Percentiles rank a stretch among this genome's conserved stretches.
Conservation (phyloP, 2,797 vertebrate genomes). For the Megaceryle alcyon region DNA sequence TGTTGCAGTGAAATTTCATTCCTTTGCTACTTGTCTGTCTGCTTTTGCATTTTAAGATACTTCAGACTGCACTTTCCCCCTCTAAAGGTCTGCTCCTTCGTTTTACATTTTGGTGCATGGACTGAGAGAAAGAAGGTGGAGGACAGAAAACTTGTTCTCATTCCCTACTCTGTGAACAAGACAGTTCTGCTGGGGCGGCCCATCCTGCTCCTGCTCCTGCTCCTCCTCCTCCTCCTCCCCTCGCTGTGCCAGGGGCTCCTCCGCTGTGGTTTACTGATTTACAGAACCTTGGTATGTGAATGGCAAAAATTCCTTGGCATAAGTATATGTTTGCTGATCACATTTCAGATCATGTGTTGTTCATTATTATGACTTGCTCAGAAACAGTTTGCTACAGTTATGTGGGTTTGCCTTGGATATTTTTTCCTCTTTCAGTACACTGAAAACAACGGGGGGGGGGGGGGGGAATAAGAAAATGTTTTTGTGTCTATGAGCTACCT, state of each 20-base stretch:
- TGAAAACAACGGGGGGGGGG: slow-evolving; percentile 55
- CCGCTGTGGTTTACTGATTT: slow-evolving; percentile 76
- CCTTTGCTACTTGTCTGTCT: slow-evolving; percentile 70
- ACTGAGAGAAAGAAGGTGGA: not conserved
- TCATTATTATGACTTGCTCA: slow-evolving; percentile 84
- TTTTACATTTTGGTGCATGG: not conserved
- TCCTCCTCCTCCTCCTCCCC: slow-evolving; percentile 7
- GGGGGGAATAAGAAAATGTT: slow-evolving; percentile 44
- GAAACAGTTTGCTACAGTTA: slow-evolving; percentile 82
- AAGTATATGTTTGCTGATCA: slow-evolving; percentile 83
- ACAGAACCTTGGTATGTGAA: slow-evolving; percentile 79
- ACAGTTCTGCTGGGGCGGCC: not conserved
- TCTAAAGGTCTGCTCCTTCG: slow-evolving; percentile 40
- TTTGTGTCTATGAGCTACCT: slow-evolving; percentile 58
- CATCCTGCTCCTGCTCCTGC: not conserved
- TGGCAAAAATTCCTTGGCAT: slow-evolving; percentile 80
- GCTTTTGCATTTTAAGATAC: slow-evolving; percentile 57
- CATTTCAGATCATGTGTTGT: slow-evolving; percentile 86
- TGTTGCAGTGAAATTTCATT: slow-evolving; percentile 61
- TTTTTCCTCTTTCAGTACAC: slow-evolving; percentile 64
- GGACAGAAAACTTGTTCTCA: not conserved
- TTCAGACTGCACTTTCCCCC: slow-evolving; percentile 38
- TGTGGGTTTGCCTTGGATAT: slow-evolving; percentile 73
- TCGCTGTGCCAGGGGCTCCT: slow-evolving; percentile 29
- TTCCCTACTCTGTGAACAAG: not conserved